Evolutionary conservation across 2,797 vertebrate genomes (phyloP).

Genomic region (Mus minutoides): DNA sequence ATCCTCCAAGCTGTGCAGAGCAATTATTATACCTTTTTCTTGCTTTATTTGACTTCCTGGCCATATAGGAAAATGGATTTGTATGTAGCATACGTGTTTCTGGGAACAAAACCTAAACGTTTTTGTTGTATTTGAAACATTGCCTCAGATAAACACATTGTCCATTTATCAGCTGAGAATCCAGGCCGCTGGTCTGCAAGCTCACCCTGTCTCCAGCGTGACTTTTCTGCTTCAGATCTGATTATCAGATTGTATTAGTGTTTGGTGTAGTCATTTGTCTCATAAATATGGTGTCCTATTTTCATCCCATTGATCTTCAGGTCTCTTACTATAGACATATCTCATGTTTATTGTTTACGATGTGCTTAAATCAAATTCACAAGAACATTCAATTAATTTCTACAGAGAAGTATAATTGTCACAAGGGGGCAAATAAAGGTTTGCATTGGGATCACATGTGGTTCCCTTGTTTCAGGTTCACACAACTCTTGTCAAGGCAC

Average conservation of each 20-base stretch:
- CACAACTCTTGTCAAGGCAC: neutral
- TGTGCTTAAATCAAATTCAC: neutral
- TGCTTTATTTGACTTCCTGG: neutral
- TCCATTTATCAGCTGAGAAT: neutral
- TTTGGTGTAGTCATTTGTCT: neutral
- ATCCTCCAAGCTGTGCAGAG: neutral
- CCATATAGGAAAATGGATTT: neutral
- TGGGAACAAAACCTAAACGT: neutral
- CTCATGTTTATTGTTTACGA: neutral
- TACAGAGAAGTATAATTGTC: neutral
- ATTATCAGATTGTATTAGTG: neutral
- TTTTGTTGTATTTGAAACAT: neutral
- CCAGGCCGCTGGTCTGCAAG: neutral
- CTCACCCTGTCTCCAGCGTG: neutral
- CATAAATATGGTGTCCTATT: neutral
- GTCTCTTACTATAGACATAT: neutral
- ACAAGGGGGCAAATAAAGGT: neutral
- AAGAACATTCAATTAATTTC: neutral
- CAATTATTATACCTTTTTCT: neutral
- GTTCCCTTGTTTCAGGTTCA: neutral
- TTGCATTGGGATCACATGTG: neutral
- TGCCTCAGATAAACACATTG: neutral
- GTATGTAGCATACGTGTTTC: neutral
- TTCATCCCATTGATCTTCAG: neutral
- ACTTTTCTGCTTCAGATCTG: neutral